These are phyloP conservation scores for Drosophila prosaltans DNA, from an alignment of 1,140 invertebrate species.

Conservation along the genomic window DNA sequence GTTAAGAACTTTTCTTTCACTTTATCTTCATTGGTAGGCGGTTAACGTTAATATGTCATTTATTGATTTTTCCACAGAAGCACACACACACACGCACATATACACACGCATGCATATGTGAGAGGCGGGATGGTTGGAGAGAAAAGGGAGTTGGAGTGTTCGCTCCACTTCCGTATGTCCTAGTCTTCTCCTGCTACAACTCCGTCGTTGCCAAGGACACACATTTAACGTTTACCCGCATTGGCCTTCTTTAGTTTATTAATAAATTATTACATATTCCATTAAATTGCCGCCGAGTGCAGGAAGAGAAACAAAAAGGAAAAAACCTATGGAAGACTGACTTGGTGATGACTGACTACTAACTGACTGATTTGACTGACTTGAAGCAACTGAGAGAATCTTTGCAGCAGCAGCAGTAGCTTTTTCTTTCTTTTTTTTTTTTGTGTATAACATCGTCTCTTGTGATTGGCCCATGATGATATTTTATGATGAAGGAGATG, in stretches of 20 bases:
- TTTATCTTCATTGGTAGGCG: slow-evolving; percentile 32
- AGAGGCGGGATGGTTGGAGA: background rate
- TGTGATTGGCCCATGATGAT: slow-evolving; percentile 46
- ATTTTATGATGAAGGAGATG: slow-evolving; percentile 3
- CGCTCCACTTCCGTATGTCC: background rate
- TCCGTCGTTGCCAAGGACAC: slow-evolving; percentile 1
- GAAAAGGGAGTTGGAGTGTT: too few relatives aligned
- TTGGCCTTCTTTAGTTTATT: background rate
- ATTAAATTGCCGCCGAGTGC: background rate
- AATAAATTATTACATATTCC: slow-evolving; percentile 1
- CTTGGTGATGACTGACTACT: background rate
- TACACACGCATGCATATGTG: background rate
- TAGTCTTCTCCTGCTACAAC: background rate
- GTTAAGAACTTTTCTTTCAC: slow-evolving; percentile 5
- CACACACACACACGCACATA: background rate
- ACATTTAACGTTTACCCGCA: background rate
- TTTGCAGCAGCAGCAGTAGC: slow-evolving; percentile 55
- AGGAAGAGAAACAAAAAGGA: background rate
- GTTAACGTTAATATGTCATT: slow-evolving; percentile 26
- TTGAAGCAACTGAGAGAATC: slow-evolving; percentile 74
- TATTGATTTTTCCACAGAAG: slow-evolving; percentile 64
- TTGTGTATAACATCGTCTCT: slow-evolving; percentile 58
- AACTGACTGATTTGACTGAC: slow-evolving; percentile 61
- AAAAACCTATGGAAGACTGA: background rate
- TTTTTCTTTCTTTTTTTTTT: slow-evolving; percentile 8